Conservation (phyloP, 2,888 invertebrate species). For the Cyrtodaria siliqua region DNA sequence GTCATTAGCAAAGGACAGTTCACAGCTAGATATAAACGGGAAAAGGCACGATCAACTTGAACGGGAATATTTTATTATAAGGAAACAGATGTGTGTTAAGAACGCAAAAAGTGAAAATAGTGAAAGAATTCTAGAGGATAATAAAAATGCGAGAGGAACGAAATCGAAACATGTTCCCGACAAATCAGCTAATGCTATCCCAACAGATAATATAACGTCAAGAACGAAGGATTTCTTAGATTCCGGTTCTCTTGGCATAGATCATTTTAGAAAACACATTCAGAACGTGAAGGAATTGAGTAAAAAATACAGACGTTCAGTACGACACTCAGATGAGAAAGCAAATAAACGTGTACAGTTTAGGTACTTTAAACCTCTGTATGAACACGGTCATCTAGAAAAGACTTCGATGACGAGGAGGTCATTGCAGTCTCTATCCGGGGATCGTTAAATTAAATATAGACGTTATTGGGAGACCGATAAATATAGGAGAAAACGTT, state of each 20-base stretch:
- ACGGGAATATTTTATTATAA: slow-evolving; percentile 46
- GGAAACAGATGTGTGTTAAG: slow-evolving; percentile 16
- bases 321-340: neutral
- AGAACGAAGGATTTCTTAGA: slow-evolving; percentile 25
- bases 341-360: slow-evolving; percentile 1
- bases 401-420: neutral
- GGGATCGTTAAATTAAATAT: too few relatives aligned
- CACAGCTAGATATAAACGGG: neutral
- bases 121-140: neutral
- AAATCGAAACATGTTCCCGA: neutral
- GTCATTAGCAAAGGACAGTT: too few relatives aligned
- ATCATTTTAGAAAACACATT: slow-evolving; percentile 54
- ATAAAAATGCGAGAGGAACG: neutral
- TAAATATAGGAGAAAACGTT: too few relatives aligned
- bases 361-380: slow-evolving; percentile 37
- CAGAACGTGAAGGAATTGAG: slow-evolving; percentile 40
- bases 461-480: too few relatives aligned
- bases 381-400: slow-evolving; percentile 26
- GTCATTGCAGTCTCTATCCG: neutral
- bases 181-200: too few relatives aligned
- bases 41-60: slow-evolving; percentile 34
- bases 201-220: neutral
- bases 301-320: slow-evolving; percentile 19
- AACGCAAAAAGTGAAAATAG: neutral
- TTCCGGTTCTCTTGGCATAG: slow-evolving; percentile 47